phyloP scores from a whole-genome alignment of 2,113 vertebrate species.

The Laterallus jamaicensis region DNA sequence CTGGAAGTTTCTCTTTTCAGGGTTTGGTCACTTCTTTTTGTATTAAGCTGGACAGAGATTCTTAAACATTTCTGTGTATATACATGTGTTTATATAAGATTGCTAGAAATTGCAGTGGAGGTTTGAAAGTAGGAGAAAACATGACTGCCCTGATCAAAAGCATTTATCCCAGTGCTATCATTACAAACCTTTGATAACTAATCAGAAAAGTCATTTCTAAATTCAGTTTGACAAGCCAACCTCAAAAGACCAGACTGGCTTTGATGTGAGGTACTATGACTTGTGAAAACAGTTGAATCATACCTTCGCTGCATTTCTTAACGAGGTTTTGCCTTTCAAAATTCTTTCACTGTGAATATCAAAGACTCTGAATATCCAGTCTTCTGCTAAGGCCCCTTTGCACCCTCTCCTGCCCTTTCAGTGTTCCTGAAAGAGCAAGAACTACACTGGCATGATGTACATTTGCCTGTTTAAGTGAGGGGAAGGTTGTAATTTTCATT shows the following conservation, averaged over 20 bases:
- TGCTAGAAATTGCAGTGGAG: background rate
- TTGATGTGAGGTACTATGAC: constrained; percentile 11
- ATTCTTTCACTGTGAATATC: background rate
- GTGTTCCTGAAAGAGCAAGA: background rate
- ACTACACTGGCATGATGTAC: background rate
- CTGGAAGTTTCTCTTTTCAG: background rate
- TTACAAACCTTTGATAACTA: constrained; percentile 21
- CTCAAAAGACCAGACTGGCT: constrained; percentile 24
- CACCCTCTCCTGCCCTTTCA: background rate
- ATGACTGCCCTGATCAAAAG: background rate
- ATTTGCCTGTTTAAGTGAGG: background rate
- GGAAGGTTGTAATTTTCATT: background rate
- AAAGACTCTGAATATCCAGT: background rate
- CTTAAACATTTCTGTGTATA: background rate
- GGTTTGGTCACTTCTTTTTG: background rate
- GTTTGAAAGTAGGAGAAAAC: background rate
- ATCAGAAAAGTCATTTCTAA: constrained; percentile 19
- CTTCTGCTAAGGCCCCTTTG: background rate
- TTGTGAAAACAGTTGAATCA: constrained; percentile 21
- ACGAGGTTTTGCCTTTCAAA: background rate
- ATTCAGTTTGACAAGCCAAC: constrained; percentile 39
- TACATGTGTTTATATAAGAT: background rate
- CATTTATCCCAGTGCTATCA: background rate
- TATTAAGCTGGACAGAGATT: background rate
- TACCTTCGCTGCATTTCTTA: background rate